Conservation (phyloP, 1,140 invertebrate genomes). For the Andricus grossulariae region DNA sequence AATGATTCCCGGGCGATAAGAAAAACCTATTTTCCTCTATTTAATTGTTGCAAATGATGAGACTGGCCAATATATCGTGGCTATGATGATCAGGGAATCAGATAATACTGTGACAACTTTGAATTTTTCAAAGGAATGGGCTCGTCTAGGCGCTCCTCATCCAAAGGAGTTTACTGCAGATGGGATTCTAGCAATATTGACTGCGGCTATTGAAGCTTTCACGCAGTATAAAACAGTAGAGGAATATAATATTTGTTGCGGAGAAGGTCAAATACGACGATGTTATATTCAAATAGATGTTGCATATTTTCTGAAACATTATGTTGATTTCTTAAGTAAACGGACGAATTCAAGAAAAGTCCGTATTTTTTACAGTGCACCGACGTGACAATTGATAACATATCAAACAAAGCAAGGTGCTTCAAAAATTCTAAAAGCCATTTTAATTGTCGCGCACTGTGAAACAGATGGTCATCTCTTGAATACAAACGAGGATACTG, state of each 20-base stretch:
- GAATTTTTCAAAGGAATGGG: constrained; percentile 43
- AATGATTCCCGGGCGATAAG: constrained; percentile 3
- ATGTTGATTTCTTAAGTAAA: constrained; percentile 2
- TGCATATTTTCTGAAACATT: constrained; percentile 35
- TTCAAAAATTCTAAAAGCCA: constrained; percentile 16
- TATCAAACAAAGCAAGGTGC: constrained; percentile 2
- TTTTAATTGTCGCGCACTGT: constrained; percentile 33
- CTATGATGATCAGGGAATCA: constrained; percentile 47
- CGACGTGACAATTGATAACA: neutral
- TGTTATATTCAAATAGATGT: constrained; percentile 35
- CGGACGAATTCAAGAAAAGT: neutral
- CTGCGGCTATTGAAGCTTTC: constrained; percentile 39
- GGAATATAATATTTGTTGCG: constrained; percentile 33
- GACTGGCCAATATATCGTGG: too few relatives aligned
- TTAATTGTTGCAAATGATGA: too few relatives aligned
- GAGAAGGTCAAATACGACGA: neutral
- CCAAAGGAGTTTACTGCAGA: constrained; percentile 45
- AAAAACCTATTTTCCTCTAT: constrained; percentile 34
- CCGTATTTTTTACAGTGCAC: neutral
- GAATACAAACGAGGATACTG: neutral
- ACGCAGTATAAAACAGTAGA: constrained; percentile 35
- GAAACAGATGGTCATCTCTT: neutral
- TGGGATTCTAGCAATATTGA: constrained; percentile 44
- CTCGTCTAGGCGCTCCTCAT: too few relatives aligned
- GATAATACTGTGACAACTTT: constrained; percentile 43